A percentile compares a stretch with the other conserved stretches of the same genome.
Evolutionary conservation across 2,888 invertebrate genomes (phyloP).

Genomic region (Anticlea derivata): DNA sequence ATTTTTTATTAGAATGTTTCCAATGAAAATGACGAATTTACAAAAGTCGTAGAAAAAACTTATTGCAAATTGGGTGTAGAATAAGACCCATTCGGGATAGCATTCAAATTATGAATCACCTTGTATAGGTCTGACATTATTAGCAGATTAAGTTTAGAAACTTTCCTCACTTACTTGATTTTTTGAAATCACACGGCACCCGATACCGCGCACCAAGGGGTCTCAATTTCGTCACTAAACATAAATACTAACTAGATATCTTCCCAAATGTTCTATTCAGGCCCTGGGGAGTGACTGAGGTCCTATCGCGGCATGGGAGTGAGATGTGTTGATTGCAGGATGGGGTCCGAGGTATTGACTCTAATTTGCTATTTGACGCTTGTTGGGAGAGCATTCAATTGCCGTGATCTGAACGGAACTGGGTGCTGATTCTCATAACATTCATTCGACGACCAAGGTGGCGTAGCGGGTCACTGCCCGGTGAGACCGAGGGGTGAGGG

Average conservation of each 20-base stretch:
- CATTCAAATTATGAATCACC: no score
- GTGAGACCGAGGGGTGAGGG: no score
- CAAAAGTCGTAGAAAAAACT: no score
- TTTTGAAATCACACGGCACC: neutral
- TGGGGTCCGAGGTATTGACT: slow-evolving; percentile 40
- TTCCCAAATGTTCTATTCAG: slow-evolving; percentile 14
- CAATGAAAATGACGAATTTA: no score
- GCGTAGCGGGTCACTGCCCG: no score
- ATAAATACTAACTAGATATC: neutral
- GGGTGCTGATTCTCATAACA: slow-evolving; percentile 22
- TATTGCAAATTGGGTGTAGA: no score
- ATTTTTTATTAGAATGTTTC: no score
- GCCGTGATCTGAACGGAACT: slow-evolving; percentile 9
- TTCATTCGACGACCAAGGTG: no score
- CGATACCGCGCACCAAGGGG: neutral
- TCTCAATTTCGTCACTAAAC: neutral
- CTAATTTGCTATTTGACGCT: slow-evolving; percentile 46
- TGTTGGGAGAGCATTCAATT: slow-evolving; percentile 19
- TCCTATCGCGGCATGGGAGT: neutral
- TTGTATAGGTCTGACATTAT: no score
- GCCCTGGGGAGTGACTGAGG: slow-evolving; percentile 8
- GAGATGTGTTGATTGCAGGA: slow-evolving; percentile 44
- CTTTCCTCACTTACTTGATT: neutral
- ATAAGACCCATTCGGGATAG: no score
- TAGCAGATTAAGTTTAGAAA: no score